Evolutionary conservation across 2,113 vertebrate genomes (phyloP), one percentile per base, ranked within the genome.

Genomic region (Physeter macrocephalus): DNA sequence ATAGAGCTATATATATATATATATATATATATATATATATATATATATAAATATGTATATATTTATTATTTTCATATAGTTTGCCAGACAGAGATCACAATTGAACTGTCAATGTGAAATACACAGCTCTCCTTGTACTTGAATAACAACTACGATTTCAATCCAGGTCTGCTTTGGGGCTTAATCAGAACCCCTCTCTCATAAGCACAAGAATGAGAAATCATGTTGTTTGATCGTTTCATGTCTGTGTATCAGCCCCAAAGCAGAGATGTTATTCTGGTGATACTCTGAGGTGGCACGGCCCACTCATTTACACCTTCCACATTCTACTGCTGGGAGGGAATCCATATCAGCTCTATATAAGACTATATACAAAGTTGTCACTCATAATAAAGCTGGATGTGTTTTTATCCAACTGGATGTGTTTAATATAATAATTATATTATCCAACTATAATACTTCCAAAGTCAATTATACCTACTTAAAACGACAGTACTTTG

Each of bases 31-130:
- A 20, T 87, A 41, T 90, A 78, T 61, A 66, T 49, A 46, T 46
- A 46, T 80, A 41, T 82, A 23, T 88, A 6, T 93, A 20, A 34
- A 7, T 52, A 6, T 94, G 25, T 96, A 71, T 93, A 78, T 98
- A 97, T 96, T 97, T 95, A 93, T 75, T 93, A 97, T 90, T 98
- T 96, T 97, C 93, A 94, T 78, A 61, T 96, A 90, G 96, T 90
- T 85, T 94, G 6, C 78, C 94, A 83, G 77, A 95, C 92, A 77
- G 61, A 97, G 25, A 94, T 94, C 93, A 88, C 39, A 97, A 92
- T 3, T 95, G 69, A 80, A 96, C 57, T 96, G 78, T 95, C 93
- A 34, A 90, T 92, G 77, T 96, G 96, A 98, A 98, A 82, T 81
- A 96, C 89, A 93, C 81, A 78, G 29, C 36, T 96, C 29, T 97